phyloP scores from a whole-genome alignment of 2,888 invertebrate species.

The Choristoneura rosaceana region DNA sequence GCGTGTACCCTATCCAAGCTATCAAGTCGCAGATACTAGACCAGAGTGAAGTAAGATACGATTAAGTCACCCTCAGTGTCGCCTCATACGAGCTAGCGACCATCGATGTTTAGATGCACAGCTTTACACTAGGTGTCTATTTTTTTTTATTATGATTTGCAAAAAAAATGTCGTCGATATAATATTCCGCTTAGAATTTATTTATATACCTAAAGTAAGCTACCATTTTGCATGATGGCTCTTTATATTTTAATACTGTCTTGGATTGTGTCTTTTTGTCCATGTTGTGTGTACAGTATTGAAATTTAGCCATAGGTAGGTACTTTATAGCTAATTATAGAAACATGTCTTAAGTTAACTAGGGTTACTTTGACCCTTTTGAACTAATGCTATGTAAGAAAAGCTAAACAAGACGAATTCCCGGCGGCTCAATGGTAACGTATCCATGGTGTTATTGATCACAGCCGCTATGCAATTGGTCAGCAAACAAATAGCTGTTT shows the following conservation, averaged over 20 bases:
- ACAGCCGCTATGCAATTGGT: background rate
- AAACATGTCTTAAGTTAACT: background rate
- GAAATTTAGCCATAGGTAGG: conserved; percentile 14
- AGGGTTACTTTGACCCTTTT: background rate
- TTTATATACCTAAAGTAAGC: conserved; percentile 56
- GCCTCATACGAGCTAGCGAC: conserved; percentile 78
- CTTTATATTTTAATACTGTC: conserved; percentile 47
- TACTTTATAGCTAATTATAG: conserved; percentile 14
- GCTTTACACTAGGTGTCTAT: conserved; percentile 83
- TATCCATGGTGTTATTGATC: no score
- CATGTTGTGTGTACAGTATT: conserved; percentile 50
- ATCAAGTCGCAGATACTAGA: conserved; percentile 94
- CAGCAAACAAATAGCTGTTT: background rate
- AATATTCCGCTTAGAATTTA: conserved; percentile 38
- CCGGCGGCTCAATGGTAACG: no score
- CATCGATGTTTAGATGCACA: conserved; percentile 84
- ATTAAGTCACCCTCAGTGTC: conserved; percentile 74
- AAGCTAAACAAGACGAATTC: background rate
- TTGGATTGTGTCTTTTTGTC: conserved; percentile 30
- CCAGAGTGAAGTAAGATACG: conserved; percentile 94
- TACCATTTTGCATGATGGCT: conserved; percentile 72
- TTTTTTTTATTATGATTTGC: conserved; percentile 51
- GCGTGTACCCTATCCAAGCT: conserved; percentile 95
- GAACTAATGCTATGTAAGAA: background rate
- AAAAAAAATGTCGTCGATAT: conserved; percentile 41